phyloP scores from a whole-genome alignment of 2,888 invertebrate genomes.

The Lasioglossum marginatum region DNA sequence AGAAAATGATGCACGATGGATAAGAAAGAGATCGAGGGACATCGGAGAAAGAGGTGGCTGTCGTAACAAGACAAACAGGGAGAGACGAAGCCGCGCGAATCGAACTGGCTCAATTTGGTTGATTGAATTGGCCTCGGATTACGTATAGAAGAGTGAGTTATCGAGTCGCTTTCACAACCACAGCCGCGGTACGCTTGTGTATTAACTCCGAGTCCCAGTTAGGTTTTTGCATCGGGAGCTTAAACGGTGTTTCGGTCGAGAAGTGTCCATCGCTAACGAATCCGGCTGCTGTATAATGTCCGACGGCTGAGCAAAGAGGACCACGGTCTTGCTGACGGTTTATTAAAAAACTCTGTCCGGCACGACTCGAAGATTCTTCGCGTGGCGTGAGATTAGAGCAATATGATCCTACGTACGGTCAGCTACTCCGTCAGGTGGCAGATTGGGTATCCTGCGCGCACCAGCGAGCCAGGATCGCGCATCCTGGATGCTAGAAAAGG shows the following conservation, averaged over 20 bases:
- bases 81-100: constrained; percentile 46
- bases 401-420: constrained; percentile 72
- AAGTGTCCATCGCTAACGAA: constrained; percentile 1
- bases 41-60: not conserved
- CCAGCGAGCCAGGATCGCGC: constrained; percentile 9
- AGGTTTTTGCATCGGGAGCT: constrained; percentile 16
- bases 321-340: not conserved
- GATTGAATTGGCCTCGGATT: constrained; percentile 72
- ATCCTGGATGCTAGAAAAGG: constrained; percentile 40
- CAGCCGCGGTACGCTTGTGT: constrained; percentile 7
- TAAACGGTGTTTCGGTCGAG: constrained; percentile 11
- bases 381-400: constrained; percentile 31
- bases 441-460: constrained; percentile 18
- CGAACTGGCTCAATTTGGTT: constrained; percentile 69
- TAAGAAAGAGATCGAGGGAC: not conserved
- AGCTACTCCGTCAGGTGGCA: constrained; percentile 65
- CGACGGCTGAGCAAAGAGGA: not conserved
- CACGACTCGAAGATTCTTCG: not conserved
- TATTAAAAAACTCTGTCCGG: not conserved
- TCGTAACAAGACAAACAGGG: not conserved
- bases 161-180: constrained; percentile 14
- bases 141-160: constrained; percentile 32
- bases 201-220: constrained; percentile 17
- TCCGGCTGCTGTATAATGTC: not conserved
- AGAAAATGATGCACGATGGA: not conserved